Evolutionary conservation across 1,140 invertebrate species (phyloP).

Genomic region (Bradynema listronoti): DNA sequence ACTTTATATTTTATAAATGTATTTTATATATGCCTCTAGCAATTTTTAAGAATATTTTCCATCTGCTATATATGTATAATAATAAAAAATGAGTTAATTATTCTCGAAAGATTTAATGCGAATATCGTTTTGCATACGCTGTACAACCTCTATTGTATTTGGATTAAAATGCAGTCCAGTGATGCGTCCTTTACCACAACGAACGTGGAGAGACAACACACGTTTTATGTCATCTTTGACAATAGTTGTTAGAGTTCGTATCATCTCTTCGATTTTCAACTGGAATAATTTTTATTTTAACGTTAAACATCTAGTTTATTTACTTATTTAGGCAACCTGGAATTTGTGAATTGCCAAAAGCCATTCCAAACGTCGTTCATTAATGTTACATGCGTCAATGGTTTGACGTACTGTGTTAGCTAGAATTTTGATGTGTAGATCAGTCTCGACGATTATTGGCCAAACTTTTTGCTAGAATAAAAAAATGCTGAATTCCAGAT

Average conservation of each 20-base stretch:
- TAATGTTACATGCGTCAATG: slow-evolving; percentile 16
- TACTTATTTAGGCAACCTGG: slow-evolving; percentile 3
- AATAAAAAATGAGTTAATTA: too few relatives aligned
- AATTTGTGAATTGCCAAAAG: slow-evolving; percentile 19
- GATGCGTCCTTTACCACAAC: neutral
- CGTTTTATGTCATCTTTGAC: slow-evolving; percentile 4
- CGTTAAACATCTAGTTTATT: neutral
- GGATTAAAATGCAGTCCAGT: neutral
- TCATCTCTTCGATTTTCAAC: slow-evolving; percentile 2
- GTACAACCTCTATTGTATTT: neutral
- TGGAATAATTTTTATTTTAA: neutral
- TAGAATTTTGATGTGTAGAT: slow-evolving; percentile 16
- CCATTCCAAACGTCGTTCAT: slow-evolving; percentile 19
- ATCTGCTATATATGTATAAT: too few relatives aligned
- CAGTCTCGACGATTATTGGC: slow-evolving; percentile 11
- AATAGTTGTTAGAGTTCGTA: neutral
- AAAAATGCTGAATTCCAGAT: neutral
- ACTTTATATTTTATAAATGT: neutral
- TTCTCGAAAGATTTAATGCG: slow-evolving; percentile 1
- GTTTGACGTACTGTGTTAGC: slow-evolving; percentile 10
- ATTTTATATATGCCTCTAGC: neutral
- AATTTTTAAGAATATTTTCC: neutral
- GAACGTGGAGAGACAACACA: slow-evolving; percentile 1
- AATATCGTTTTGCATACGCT: slow-evolving; percentile 1
- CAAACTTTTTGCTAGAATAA: slow-evolving; percentile 15